phyloP scores from a whole-genome alignment of 2,888 invertebrate species.

The Mycogona germanica region DNA sequence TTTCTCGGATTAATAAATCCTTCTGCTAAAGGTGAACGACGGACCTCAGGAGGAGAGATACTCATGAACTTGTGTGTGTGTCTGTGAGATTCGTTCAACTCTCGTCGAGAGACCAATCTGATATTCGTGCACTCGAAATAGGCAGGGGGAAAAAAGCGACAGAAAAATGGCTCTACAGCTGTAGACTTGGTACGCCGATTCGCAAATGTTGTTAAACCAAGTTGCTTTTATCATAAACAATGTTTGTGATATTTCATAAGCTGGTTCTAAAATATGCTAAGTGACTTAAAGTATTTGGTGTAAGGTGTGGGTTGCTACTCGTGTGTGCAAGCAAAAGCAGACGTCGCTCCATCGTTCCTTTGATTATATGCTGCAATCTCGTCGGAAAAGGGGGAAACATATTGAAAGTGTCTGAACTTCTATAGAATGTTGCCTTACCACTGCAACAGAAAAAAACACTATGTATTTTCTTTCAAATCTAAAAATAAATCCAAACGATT shows the following conservation, averaged over 20 bases:
- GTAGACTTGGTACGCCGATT: too few relatives aligned
- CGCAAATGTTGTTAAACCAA: too few relatives aligned
- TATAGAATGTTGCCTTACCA: slow-evolving; percentile 3
- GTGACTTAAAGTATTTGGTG: not conserved
- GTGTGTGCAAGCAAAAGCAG: not conserved
- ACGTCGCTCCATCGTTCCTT: slow-evolving; percentile 2
- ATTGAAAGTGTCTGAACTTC: slow-evolving; percentile 3
- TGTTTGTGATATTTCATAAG: slow-evolving; percentile 13
- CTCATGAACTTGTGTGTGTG: too few relatives aligned
- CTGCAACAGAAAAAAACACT: slow-evolving; percentile 2
- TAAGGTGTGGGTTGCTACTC: not conserved
- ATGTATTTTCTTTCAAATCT: too few relatives aligned
- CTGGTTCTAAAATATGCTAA: slow-evolving; percentile 12
- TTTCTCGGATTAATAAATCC: too few relatives aligned
- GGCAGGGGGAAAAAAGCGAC: not conserved
- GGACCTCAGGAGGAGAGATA: too few relatives aligned
- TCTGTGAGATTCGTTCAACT: too few relatives aligned
- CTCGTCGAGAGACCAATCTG: too few relatives aligned
- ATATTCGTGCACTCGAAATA: not conserved
- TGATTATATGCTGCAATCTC: too few relatives aligned
- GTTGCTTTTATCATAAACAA: too few relatives aligned
- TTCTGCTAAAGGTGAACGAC: too few relatives aligned
- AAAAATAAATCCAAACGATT: not conserved
- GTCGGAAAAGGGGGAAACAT: too few relatives aligned
- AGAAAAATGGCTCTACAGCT: not conserved